phyloP scores from a whole-genome alignment of 2,888 invertebrate genomes.

The Lordiphosa andalusiaca region DNA sequence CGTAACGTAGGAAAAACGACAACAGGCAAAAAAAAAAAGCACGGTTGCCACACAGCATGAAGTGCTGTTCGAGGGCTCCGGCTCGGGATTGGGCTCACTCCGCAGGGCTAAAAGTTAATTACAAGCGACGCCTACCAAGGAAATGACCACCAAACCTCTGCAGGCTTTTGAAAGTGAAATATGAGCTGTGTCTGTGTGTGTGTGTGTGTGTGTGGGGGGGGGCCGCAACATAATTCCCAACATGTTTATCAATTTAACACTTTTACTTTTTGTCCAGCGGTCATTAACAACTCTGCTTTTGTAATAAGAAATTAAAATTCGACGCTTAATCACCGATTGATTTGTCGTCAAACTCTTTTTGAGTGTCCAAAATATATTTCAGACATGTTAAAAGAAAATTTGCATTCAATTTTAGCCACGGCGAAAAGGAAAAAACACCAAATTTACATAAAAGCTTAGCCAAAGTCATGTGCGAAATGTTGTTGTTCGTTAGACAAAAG shows the following conservation, averaged over 20 bases:
- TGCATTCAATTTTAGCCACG: conserved; percentile 24
- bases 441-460: no score
- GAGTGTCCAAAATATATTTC: conserved; percentile 23
- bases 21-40: conserved; percentile 9
- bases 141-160: conserved; percentile 47
- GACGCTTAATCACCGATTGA: conserved; percentile 64
- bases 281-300: conserved; percentile 14
- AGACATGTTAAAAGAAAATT: conserved; percentile 25
- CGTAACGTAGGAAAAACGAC: conserved; percentile 47
- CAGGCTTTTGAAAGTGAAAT: conserved; percentile 53
- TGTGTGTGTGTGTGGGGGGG: conserved; percentile 16
- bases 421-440: neutral
- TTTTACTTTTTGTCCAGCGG: conserved; percentile 56
- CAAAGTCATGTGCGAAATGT: no score
- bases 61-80: conserved; percentile 5
- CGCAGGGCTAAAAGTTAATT: conserved; percentile 64
- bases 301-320: conserved; percentile 56
- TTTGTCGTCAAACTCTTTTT: conserved; percentile 62
- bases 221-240: conserved; percentile 40
- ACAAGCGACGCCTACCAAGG: conserved; percentile 66
- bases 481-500: no score
- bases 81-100: conserved; percentile 14
- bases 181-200: no score
- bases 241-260: conserved; percentile 50
- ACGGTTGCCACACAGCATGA: conserved; percentile 40